phyloP scores from a whole-genome alignment of 2,113 vertebrate genomes.

The Neolamprologus cancellatus region DNA sequence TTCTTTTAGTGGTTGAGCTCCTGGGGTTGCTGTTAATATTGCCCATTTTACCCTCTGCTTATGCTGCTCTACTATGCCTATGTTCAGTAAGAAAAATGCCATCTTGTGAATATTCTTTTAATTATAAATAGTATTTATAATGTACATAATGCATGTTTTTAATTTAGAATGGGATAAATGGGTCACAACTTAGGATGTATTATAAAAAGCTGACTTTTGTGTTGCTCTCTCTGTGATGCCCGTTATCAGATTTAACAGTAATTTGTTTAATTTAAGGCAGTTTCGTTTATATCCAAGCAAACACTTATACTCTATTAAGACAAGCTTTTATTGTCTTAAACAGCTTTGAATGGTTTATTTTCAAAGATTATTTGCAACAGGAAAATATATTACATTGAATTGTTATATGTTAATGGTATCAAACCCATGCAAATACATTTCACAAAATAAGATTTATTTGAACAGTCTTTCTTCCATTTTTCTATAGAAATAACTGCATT shows the following conservation, averaged over 20 bases:
- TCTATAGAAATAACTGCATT: neutral
- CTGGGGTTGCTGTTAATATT: neutral
- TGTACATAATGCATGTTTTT: conserved; percentile 9
- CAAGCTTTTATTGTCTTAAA: neutral
- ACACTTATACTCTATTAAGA: neutral
- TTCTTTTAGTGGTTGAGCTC: conserved; percentile 42
- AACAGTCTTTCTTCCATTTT: neutral
- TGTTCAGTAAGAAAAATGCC: neutral
- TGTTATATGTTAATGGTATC: neutral
- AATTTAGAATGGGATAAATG: neutral
- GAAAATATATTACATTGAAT: neutral
- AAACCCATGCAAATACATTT: neutral
- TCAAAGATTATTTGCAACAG: neutral
- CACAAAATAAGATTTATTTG: neutral
- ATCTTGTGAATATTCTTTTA: neutral
- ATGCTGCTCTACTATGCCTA: neutral
- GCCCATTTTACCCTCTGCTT: neutral
- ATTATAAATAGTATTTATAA: neutral
- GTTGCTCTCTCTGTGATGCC: neutral
- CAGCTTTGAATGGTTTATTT: neutral
- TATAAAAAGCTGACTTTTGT: neutral
- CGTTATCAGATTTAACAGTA: neutral
- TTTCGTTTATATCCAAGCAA: neutral
- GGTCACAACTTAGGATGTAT: neutral
- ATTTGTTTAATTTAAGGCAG: neutral